Evolutionary conservation across 2,113 vertebrate species (phyloP).

Genomic region (Rutilus rutilus): DNA sequence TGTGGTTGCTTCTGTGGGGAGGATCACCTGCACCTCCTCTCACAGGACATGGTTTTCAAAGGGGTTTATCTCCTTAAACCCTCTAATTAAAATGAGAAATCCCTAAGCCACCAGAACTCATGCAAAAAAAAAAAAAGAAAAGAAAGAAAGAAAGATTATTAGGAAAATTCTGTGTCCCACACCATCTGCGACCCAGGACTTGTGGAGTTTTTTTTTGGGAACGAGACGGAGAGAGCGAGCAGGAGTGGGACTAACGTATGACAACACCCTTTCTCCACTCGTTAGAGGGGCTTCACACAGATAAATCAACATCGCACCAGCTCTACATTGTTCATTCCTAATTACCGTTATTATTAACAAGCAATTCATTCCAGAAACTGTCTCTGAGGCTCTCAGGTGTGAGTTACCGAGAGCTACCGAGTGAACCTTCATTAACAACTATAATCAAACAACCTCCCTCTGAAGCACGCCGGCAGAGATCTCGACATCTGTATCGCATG

Average conservation of each 20-base stretch:
- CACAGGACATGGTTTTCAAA: conserved; percentile 87
- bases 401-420: conserved; percentile 50
- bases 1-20: conserved; percentile 66
- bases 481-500: not conserved
- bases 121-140: conserved; percentile 25
- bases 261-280: conserved; percentile 53
- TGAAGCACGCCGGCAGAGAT: conserved; percentile 10
- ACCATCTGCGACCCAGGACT: conserved; percentile 92
- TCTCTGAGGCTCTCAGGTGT: conserved; percentile 61
- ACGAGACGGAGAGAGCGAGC: conserved; percentile 75
- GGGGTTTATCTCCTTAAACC: conserved; percentile 93
- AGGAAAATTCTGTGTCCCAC: conserved; percentile 89
- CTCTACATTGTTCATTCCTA: conserved; percentile 91
- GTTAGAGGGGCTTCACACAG: conserved; percentile 69
- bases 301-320: conserved; percentile 89
- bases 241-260: conserved; percentile 35
- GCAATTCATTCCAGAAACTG: conserved; percentile 65
- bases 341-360: conserved; percentile 95
- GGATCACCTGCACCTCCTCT: conserved; percentile 90
- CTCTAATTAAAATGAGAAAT: conserved; percentile 96
- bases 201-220: conserved; percentile 86
- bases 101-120: conserved; percentile 74
- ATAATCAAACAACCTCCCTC: conserved; percentile 32
- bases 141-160: conserved; percentile 87
- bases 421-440: conserved; percentile 45